A percentile compares a stretch with the other conserved stretches of the same genome.
These are phyloP conservation scores for Calephelis perditalis DNA, from an alignment of 2,888 invertebrate genomes.

Conservation along the genomic window DNA sequence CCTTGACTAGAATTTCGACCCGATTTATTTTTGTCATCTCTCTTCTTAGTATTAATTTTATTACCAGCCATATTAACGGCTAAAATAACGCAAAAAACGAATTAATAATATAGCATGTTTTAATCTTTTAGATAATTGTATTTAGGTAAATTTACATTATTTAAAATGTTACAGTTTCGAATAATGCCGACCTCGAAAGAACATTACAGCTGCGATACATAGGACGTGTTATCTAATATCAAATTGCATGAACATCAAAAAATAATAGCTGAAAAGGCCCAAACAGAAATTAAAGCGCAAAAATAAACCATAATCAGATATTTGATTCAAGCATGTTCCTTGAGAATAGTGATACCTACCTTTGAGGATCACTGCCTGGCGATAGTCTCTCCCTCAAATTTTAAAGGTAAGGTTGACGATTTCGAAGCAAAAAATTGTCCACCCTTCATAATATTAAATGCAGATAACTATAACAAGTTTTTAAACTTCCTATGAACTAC, in stretches of 20 bases:
- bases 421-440: conserved; percentile 32
- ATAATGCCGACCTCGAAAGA: conserved; percentile 47
- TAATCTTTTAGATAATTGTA: neutral
- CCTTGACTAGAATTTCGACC: conserved; percentile 46
- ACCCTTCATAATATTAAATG: conserved; percentile 39
- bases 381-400: conserved; percentile 74
- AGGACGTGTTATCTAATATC: conserved; percentile 27
- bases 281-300: neutral
- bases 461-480: conserved; percentile 49
- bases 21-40: conserved; percentile 59
- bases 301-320: conserved; percentile 5
- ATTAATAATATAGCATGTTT: neutral
- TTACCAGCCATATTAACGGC: conserved; percentile 56
- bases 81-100: conserved; percentile 21
- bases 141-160: neutral
- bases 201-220: conserved; percentile 27
- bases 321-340: conserved; percentile 48
- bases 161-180: conserved; percentile 36
- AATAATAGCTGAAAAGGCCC: neutral
- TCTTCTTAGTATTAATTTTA: conserved; percentile 60
- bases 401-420: conserved; percentile 43
- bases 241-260: conserved; percentile 6
- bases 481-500: conserved; percentile 48
- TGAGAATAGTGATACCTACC: conserved; percentile 46
- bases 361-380: conserved; percentile 52